phyloP scores from a whole-genome alignment of 1,140 invertebrate species.

The Apis dorsata region DNA sequence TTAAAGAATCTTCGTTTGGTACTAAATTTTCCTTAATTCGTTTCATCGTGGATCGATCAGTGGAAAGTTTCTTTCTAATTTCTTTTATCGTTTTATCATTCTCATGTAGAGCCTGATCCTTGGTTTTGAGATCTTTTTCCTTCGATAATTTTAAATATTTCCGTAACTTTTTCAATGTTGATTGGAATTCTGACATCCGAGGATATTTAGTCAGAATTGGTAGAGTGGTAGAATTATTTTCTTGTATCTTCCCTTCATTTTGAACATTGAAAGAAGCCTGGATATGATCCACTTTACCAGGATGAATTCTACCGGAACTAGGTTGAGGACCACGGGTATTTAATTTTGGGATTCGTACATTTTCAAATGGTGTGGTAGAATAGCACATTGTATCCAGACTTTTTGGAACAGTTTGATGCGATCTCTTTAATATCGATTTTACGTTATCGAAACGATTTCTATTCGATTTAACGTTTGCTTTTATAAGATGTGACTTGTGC shows the following conservation, averaged over 20 bases:
- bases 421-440: not conserved
- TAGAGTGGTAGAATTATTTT: not conserved
- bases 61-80: not conserved
- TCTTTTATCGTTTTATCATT: not conserved
- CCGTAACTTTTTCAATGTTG: not conserved
- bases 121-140: not conserved
- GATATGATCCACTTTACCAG: conserved; percentile 45
- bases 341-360: conserved; percentile 55
- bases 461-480: not conserved
- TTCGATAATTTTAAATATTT: not conserved
- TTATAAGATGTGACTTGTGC: conserved; percentile 20
- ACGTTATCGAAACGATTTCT: not conserved
- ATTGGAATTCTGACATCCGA: not conserved
- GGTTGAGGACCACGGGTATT: conserved; percentile 51
- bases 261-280: conserved; percentile 13
- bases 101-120: rapidly evolving
- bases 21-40: not conserved
- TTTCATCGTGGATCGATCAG: not conserved
- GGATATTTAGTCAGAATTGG: not conserved
- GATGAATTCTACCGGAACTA: conserved; percentile 59
- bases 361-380: not conserved
- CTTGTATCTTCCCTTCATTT: conserved; percentile 45
- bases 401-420: not conserved
- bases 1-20: not conserved
- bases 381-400: conserved; percentile 6